Evolutionary conservation across 2,888 invertebrate genomes (phyloP).

Genomic region (Mesorhabditis belari): DNA sequence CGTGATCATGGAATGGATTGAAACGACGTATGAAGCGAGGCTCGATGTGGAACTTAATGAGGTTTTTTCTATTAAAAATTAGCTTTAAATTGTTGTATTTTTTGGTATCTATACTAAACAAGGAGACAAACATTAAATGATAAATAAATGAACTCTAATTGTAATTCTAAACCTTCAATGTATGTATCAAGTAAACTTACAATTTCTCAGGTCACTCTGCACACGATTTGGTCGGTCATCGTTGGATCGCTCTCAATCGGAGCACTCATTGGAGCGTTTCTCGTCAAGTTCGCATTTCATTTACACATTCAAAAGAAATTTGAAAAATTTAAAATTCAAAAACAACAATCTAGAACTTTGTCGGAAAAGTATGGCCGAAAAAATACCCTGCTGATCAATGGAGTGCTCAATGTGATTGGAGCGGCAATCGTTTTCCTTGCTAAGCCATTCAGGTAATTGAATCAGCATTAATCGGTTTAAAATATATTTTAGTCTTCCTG

Average conservation of each 20-base stretch:
- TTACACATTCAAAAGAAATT: too few species aligned
- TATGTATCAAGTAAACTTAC: too few species aligned
- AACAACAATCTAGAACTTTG: constrained; percentile 39
- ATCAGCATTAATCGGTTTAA: constrained; percentile 14
- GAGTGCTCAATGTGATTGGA: constrained; percentile 51
- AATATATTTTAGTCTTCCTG: too few species aligned
- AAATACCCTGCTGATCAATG: constrained; percentile 49
- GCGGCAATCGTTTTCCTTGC: constrained; percentile 54
- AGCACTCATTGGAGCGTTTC: constrained; percentile 47
- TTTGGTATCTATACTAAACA: too few species aligned
- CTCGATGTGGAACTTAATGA: background rate
- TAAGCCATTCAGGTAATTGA: constrained; percentile 36
- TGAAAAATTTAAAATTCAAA: too few species aligned
- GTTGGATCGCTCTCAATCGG: constrained; percentile 53
- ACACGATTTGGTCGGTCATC: constrained; percentile 54
- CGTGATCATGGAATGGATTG: constrained; percentile 46
- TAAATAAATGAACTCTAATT: too few species aligned
- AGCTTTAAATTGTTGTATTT: too few species aligned
- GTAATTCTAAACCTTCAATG: too few species aligned
- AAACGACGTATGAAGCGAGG: constrained; percentile 42
- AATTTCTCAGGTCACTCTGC: too few species aligned
- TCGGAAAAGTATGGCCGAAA: constrained; percentile 54
- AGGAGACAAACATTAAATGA: too few species aligned
- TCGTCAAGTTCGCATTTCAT: constrained; percentile 46
- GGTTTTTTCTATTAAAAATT: background rate